Conservation (phyloP, 2,113 vertebrate species). For the Crotophaga sulcirostris region DNA sequence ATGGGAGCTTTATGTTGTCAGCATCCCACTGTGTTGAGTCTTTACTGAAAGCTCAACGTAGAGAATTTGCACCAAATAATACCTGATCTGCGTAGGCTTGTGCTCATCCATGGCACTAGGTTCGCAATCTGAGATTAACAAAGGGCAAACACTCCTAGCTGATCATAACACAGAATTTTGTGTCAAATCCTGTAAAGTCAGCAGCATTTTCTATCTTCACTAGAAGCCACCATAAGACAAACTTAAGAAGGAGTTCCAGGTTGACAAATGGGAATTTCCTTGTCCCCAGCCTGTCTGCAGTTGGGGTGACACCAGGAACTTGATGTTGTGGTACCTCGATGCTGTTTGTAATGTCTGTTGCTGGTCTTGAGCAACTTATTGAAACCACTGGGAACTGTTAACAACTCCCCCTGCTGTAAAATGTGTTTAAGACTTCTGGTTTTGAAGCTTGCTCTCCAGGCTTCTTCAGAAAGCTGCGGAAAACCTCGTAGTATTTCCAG, state of each 20-base stretch:
- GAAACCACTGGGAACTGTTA: not conserved
- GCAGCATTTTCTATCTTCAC: not conserved
- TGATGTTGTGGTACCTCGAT: fast-evolving
- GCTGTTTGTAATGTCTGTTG: not conserved
- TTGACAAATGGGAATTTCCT: not conserved
- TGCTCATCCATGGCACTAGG: not conserved
- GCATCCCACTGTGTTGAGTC: not conserved
- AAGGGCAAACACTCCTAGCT: not conserved
- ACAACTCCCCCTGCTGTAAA: not conserved
- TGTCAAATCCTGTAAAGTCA: not conserved
- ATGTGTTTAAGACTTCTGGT: not conserved
- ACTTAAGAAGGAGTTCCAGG: no score
- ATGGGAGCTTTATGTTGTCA: not conserved
- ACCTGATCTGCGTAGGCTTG: not conserved
- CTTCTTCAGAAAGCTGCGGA: not conserved
- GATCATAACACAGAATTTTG: not conserved
- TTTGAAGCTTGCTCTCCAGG: not conserved
- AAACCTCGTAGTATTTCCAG: not conserved
- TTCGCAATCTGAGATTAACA: not conserved
- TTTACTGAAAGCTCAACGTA: not conserved
- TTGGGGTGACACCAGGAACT: not conserved
- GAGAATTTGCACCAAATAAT: not conserved
- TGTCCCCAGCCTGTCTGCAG: not conserved
- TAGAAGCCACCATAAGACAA: not conserved
- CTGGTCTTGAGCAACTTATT: not conserved